These are phyloP conservation scores for Emydoidea blandingii DNA, from an alignment of 2,797 vertebrate genomes.

Conservation along the genomic window DNA sequence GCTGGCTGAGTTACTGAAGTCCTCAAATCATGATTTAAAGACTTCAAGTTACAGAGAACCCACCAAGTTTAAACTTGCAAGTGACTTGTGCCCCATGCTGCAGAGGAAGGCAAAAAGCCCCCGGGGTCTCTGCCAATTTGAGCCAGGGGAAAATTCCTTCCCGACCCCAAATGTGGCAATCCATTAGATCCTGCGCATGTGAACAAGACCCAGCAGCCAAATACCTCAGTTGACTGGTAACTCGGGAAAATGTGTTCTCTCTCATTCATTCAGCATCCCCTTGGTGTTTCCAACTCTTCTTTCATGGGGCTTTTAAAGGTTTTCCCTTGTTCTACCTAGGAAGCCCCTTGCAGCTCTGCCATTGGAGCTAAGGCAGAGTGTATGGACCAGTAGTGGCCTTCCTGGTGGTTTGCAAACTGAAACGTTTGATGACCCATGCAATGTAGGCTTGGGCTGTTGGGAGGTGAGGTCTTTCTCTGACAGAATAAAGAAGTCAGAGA, in stretches of 20 bases:
- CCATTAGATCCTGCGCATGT: background rate
- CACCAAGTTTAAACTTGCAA: background rate
- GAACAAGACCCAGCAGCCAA: background rate
- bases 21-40: background rate
- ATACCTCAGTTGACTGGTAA: accelerated
- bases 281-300: background rate
- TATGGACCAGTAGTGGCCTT: background rate
- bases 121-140: background rate
- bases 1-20: background rate
- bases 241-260: accelerated
- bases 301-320: background rate
- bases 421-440: background rate
- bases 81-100: background rate
- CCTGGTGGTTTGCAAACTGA: background rate
- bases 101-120: background rate
- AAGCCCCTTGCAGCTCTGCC: background rate
- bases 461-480: background rate
- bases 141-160: background rate
- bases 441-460: background rate
- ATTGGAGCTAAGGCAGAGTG: background rate
- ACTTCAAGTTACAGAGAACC: background rate
- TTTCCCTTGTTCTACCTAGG: background rate
- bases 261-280: background rate
- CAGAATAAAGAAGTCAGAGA: accelerated
- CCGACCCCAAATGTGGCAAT: background rate